These are phyloP conservation scores for Pangasius krempfi DNA, from an alignment of 2,797 vertebrate genomes.

Conservation along the genomic window DNA sequence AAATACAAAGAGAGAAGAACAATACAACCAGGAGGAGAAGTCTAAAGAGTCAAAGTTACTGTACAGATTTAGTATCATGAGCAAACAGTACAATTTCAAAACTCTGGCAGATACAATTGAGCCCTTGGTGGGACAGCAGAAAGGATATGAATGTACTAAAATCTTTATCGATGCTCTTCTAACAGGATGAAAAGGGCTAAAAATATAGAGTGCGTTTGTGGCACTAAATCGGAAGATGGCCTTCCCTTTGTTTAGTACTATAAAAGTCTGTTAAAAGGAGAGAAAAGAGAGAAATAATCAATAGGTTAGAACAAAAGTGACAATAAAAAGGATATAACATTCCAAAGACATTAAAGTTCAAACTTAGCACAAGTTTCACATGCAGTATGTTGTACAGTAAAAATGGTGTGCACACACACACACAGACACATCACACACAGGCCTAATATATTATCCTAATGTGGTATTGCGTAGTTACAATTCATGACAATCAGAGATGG, in stretches of 20 bases:
- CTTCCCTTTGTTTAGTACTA: slow-evolving; percentile 98
- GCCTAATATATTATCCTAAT: background rate
- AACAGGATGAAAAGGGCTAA: slow-evolving; percentile 93
- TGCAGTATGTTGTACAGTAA: background rate
- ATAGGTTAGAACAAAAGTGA: slow-evolving; percentile 37
- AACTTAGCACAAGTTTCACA: no score
- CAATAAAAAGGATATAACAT: slow-evolving; percentile 31
- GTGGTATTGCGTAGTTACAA: background rate
- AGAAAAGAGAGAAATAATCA: slow-evolving; percentile 36
- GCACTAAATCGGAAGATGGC: slow-evolving; percentile 99
- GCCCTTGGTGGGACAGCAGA: slow-evolving; percentile 31
- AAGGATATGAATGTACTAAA: slow-evolving; percentile 99
- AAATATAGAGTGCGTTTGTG: slow-evolving; percentile 93
- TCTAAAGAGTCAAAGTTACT: background rate
- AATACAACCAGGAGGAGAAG: background rate
- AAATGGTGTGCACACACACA: background rate
- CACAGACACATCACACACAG: background rate
- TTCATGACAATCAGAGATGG: background rate
- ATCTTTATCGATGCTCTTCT: slow-evolving; percentile 91
- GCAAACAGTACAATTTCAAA: slow-evolving; percentile 35
- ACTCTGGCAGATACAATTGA: slow-evolving; percentile 7
- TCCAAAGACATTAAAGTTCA: background rate
- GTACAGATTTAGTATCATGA: slow-evolving; percentile 14
- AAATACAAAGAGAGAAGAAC: background rate
- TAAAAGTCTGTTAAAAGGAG: slow-evolving; percentile 89